Percentiles rank a stretch among this genome's conserved stretches.
phyloP scores from a whole-genome alignment of 2,797 vertebrate species.

The Notolabrus celidotus region DNA sequence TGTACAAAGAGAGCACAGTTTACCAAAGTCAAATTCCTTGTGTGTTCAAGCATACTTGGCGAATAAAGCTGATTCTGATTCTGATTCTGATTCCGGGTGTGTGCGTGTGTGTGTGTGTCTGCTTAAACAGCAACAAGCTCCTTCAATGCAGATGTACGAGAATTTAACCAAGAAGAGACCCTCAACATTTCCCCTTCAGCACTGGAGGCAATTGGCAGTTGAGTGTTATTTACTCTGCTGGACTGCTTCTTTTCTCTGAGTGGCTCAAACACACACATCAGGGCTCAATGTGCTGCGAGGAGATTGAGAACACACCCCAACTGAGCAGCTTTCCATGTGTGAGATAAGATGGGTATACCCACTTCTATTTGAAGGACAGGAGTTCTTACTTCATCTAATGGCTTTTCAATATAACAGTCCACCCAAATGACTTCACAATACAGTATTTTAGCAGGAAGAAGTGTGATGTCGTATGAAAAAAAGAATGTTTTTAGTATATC shows the following conservation, averaged over 20 bases:
- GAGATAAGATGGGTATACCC: slow-evolving; percentile 79
- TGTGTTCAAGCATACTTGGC: too few species aligned
- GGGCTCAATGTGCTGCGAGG: slow-evolving; percentile 78
- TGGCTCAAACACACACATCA: slow-evolving; percentile 61
- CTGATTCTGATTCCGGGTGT: too few species aligned
- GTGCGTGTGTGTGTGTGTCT: neutral
- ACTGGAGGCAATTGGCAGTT: slow-evolving; percentile 56
- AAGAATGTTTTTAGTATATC: too few species aligned
- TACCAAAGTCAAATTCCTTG: too few species aligned
- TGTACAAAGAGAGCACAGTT: too few species aligned
- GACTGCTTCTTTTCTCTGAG: slow-evolving; percentile 46
- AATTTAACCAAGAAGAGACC: slow-evolving; percentile 40
- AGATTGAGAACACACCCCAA: slow-evolving; percentile 87
- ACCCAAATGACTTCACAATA: neutral
- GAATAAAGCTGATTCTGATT: too few species aligned
- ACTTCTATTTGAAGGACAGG: slow-evolving; percentile 29
- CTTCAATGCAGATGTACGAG: neutral
- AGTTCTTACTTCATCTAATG: slow-evolving; percentile 22
- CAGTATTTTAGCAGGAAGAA: neutral
- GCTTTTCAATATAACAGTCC: slow-evolving; percentile 5
- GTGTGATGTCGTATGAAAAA: neutral
- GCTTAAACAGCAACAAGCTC: slow-evolving; percentile 13
- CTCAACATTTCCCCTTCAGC: slow-evolving; percentile 37
- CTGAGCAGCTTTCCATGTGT: slow-evolving; percentile 56
- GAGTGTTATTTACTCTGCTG: slow-evolving; percentile 68